Percentiles rank a stretch among this genome's conserved stretches.
These are phyloP conservation scores for Eriosoma lanigerum DNA, from an alignment of 1,140 invertebrate genomes.

Conservation along the genomic window DNA sequence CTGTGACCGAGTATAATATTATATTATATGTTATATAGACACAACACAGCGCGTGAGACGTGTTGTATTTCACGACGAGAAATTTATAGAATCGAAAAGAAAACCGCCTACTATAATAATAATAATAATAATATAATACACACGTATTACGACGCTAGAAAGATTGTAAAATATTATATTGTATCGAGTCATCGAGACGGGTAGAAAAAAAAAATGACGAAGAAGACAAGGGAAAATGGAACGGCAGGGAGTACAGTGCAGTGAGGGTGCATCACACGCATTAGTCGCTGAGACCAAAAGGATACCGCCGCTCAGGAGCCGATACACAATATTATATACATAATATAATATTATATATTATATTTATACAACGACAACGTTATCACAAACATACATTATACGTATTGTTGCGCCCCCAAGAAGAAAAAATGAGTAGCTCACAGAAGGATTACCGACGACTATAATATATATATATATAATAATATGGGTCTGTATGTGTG, in stretches of 20 bases:
- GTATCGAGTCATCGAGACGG: slow-evolving; percentile 38
- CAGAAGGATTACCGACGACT: slow-evolving; percentile 43
- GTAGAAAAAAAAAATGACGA: slow-evolving; percentile 9
- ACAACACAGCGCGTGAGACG: too few relatives aligned
- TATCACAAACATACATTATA: background rate
- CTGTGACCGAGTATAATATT: too few relatives aligned
- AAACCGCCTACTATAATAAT: slow-evolving; percentile 2
- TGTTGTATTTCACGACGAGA: slow-evolving; percentile 7
- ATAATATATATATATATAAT: background rate
- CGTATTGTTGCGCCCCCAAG: slow-evolving; percentile 26
- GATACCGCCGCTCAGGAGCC: slow-evolving; percentile 28
- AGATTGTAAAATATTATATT: slow-evolving; percentile 13
- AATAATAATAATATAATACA: slow-evolving; percentile 12
- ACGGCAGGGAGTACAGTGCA: too few relatives aligned
- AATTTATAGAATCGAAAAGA: background rate
- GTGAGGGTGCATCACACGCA: slow-evolving; percentile 13
- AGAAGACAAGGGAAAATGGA: too few relatives aligned
- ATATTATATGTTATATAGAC: background rate
- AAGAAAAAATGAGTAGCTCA: slow-evolving; percentile 27
- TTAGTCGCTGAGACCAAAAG: slow-evolving; percentile 35
- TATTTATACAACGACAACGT: slow-evolving; percentile 2
- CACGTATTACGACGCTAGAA: background rate
- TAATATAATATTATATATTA: background rate
- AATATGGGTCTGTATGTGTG: background rate
- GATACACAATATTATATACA: background rate